Conservation (phyloP, 2,888 invertebrate species). For the Phanerotoma sp. region DNA sequence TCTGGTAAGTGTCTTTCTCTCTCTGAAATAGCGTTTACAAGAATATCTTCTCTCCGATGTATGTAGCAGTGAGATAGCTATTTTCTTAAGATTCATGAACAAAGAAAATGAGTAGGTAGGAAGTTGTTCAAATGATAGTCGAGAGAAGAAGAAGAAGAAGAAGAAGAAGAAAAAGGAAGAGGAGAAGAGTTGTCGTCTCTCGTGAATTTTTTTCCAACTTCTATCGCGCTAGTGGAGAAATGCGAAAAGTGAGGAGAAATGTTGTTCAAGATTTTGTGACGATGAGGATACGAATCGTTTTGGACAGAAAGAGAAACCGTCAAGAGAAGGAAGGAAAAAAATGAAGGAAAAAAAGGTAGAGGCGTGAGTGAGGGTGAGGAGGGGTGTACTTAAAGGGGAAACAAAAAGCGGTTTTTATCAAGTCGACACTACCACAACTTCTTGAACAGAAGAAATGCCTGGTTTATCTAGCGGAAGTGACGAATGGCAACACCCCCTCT, state of each 20-base stretch:
- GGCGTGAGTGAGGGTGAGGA: constrained; percentile 8
- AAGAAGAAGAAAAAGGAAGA: not conserved
- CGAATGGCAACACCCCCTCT: constrained; percentile 43
- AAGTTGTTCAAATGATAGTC: not conserved
- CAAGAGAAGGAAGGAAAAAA: constrained; percentile 17
- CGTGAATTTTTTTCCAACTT: not conserved
- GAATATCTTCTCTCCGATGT: too few species aligned
- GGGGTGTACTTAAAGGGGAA: constrained; percentile 27
- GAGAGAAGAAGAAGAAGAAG: not conserved
- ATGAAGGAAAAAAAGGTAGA: not conserved
- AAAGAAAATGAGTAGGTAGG: not conserved
- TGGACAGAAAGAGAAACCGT: constrained; percentile 9
- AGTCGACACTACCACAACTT: constrained; percentile 13
- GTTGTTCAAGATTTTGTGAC: not conserved
- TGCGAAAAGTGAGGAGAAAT: constrained; percentile 1
- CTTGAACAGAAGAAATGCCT: constrained; percentile 35
- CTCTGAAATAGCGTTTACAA: not conserved
- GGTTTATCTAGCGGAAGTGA: constrained; percentile 51
- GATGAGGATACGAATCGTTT: not conserved
- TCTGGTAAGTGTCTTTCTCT: not conserved
- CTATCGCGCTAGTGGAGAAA: too few species aligned
- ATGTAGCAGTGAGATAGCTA: not conserved
- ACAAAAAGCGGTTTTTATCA: constrained; percentile 42
- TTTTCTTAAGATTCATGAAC: not conserved
- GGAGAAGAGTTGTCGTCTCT: not conserved